Percentiles rank a stretch among this genome's conserved stretches.
phyloP scores from a whole-genome alignment of 2,888 invertebrate genomes.

The Watsonalla cultraria region DNA sequence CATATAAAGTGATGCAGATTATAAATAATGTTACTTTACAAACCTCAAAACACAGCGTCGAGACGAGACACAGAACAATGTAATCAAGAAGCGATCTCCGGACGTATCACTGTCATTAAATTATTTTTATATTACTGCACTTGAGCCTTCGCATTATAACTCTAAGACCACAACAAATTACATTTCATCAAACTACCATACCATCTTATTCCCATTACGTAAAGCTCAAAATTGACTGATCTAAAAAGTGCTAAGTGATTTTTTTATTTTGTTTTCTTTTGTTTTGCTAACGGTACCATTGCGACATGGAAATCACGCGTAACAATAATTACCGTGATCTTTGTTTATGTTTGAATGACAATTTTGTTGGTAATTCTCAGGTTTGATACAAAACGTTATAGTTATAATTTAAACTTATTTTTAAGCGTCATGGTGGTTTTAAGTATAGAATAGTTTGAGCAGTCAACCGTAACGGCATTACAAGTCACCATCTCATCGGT shows the following conservation, averaged over 20 bases:
- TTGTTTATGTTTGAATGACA: slow-evolving; percentile 11
- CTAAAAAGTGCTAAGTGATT: slow-evolving; percentile 7
- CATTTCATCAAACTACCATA: not conserved
- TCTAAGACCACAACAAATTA: slow-evolving; percentile 12
- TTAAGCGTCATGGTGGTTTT: no score
- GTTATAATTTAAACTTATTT: no score
- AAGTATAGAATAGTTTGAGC: no score
- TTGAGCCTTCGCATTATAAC: slow-evolving; percentile 22
- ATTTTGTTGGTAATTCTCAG: not conserved
- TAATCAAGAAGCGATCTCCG: slow-evolving; percentile 31
- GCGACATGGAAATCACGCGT: slow-evolving; percentile 21
- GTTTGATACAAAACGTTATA: not conserved
- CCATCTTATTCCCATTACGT: not conserved
- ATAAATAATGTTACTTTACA: slow-evolving; percentile 23
- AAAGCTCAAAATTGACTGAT: not conserved
- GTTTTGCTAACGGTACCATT: slow-evolving; percentile 38
- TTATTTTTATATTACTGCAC: slow-evolving; percentile 41
- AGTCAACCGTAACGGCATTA: no score
- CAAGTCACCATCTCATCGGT: no score
- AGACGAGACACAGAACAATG: slow-evolving; percentile 22
- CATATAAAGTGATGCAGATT: not conserved
- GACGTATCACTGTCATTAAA: slow-evolving; percentile 44
- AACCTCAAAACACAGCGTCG: slow-evolving; percentile 25
- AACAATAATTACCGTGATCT: slow-evolving; percentile 22
- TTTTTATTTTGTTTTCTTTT: slow-evolving; percentile 26